A percentile compares a stretch with the other conserved stretches of the same genome.
These are phyloP conservation scores for Pollimyrus isidori DNA, from an alignment of 2,113 vertebrate species.

Conservation along the genomic window DNA sequence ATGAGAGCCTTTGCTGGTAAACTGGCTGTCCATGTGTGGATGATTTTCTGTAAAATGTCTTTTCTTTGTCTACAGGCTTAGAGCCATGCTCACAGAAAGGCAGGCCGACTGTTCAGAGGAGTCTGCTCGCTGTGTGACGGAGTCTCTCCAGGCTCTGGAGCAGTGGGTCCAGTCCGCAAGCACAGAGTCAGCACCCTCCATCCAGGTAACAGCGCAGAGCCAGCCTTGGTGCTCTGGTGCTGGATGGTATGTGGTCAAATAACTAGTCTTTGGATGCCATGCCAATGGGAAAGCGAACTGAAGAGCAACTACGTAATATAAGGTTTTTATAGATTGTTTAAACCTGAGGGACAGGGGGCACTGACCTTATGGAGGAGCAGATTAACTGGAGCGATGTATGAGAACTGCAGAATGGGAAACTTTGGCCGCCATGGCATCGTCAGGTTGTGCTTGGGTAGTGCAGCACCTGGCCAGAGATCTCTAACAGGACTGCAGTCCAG, in stretches of 20 bases:
- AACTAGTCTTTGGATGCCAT: background rate
- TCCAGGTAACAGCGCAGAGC: conserved; percentile 43
- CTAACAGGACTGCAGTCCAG: background rate
- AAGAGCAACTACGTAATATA: background rate
- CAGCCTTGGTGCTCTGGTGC: background rate
- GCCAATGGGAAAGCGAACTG: background rate
- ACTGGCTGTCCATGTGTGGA: background rate
- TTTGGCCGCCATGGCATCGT: background rate
- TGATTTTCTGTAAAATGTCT: background rate
- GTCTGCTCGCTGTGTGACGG: conserved; percentile 39
- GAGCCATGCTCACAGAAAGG: conserved; percentile 45
- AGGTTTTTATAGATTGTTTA: background rate
- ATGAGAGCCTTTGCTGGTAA: background rate
- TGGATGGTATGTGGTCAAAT: background rate
- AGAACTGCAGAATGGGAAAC: background rate
- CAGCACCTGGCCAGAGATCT: background rate
- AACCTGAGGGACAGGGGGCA: background rate
- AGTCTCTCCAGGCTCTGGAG: conserved; percentile 44
- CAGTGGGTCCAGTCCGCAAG: conserved; percentile 46
- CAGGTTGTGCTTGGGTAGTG: background rate
- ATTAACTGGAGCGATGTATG: background rate
- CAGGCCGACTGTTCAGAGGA: conserved; percentile 44
- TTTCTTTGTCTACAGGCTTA: conserved; percentile 37
- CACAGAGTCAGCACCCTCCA: conserved; percentile 26
- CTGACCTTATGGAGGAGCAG: background rate